Percentiles rank a stretch among this genome's conserved stretches.
Evolutionary conservation across 2,797 vertebrate species (phyloP).

Genomic region (Siniperca undulata): DNA sequence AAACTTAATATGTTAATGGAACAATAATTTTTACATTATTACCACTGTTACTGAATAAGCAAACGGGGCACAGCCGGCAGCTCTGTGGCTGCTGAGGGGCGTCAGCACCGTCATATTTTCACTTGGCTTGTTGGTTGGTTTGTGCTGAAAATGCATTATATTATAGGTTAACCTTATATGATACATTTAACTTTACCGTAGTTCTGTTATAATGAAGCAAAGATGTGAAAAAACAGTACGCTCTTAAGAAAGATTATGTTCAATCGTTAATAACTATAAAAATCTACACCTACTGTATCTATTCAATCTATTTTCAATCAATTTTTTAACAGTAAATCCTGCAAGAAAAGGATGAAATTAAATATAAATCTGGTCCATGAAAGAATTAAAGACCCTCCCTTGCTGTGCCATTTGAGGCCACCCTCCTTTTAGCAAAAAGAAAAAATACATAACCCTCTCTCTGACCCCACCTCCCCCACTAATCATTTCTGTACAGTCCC

Average conservation of each 20-base stretch:
- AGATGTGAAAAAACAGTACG: not conserved
- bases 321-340: conserved; percentile 5
- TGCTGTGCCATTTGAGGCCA: not conserved
- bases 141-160: not conserved
- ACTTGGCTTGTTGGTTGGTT: not conserved
- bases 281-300: not conserved
- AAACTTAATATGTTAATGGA: not conserved
- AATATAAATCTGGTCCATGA: not conserved
- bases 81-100: not conserved
- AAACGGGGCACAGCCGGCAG: not conserved
- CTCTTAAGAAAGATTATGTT: not conserved
- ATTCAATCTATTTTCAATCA: not conserved
- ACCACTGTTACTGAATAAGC: not conserved
- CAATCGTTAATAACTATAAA: not conserved
- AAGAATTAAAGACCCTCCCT: not conserved
- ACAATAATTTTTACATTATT: not conserved
- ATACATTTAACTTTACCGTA: not conserved
- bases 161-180: not conserved
- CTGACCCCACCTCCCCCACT: not conserved
- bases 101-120: not conserved
- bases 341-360: not conserved
- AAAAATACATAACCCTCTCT: not conserved
- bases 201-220: not conserved
- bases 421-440: not conserved
- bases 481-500: not conserved